These are phyloP conservation scores for Drosophila stalkeri DNA, from an alignment of 2,888 invertebrate species.

Conservation along the genomic window DNA sequence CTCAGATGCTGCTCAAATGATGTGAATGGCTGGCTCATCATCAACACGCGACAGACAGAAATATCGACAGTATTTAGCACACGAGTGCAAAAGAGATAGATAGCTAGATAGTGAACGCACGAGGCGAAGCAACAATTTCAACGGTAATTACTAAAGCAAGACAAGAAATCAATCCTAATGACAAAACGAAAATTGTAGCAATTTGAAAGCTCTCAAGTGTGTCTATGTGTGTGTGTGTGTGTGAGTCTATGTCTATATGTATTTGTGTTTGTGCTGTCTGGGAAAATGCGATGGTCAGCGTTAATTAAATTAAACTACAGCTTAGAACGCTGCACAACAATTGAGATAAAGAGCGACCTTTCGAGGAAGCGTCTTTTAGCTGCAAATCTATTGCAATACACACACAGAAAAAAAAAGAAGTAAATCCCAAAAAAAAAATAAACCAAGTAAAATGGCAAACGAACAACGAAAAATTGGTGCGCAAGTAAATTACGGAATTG, in stretches of 20 bases:
- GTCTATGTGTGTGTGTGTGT: not conserved
- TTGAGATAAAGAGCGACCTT: constrained; percentile 36
- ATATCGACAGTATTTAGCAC: constrained; percentile 35
- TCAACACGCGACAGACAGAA: constrained; percentile 46
- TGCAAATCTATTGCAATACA: constrained; percentile 46
- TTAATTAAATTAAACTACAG: constrained; percentile 60
- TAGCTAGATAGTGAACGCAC: not conserved
- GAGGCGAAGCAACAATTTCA: constrained; percentile 25
- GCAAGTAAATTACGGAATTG: constrained; percentile 75
- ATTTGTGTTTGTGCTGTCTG: constrained; percentile 21
- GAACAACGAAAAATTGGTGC: constrained; percentile 39
- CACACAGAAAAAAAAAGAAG: not conserved
- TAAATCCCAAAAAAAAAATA: constrained; percentile 12
- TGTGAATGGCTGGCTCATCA: constrained; percentile 56
- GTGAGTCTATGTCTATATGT: not conserved
- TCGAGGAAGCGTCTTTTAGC: constrained; percentile 39
- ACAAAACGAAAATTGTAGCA: constrained; percentile 46
- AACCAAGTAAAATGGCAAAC: constrained; percentile 26
- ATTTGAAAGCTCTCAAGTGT: constrained; percentile 38
- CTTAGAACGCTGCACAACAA: constrained; percentile 45
- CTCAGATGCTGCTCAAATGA: constrained; percentile 23
- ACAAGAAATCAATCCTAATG: constrained; percentile 51
- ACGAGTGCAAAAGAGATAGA: constrained; percentile 2
- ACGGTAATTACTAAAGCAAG: constrained; percentile 56
- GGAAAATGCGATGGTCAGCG: constrained; percentile 58